phyloP scores from a whole-genome alignment of 2,888 invertebrate genomes.

The Melanchra persicariae region DNA sequence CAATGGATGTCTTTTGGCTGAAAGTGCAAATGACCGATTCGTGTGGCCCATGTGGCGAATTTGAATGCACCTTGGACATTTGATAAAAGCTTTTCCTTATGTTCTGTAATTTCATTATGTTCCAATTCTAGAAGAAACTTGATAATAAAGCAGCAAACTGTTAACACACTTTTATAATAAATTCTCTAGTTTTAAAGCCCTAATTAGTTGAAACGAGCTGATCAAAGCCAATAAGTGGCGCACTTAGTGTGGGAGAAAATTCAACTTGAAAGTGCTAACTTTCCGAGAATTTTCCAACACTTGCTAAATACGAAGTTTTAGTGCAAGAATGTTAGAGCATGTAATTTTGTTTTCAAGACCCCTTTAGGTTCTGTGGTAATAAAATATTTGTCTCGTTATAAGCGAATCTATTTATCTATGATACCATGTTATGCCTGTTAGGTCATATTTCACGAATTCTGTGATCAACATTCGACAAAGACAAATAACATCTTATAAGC shows the following conservation, averaged over 20 bases:
- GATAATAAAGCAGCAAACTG: neutral
- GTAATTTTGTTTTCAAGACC: neutral
- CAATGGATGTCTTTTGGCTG: too few relatives aligned
- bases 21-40: too few relatives aligned
- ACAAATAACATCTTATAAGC: too few relatives aligned
- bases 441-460: too few relatives aligned
- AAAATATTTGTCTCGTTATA: too few relatives aligned
- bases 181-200: conserved; percentile 36
- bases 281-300: conserved; percentile 46
- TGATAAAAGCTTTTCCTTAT: neutral
- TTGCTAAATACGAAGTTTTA: conserved; percentile 29
- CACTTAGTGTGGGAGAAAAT: conserved; percentile 45
- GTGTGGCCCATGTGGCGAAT: neutral
- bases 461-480: too few relatives aligned
- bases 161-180: conserved; percentile 16
- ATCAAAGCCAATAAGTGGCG: conserved; percentile 51
- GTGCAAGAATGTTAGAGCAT: conserved; percentile 5
- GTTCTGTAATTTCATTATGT: too few relatives aligned
- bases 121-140: neutral
- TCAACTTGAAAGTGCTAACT: conserved; percentile 42
- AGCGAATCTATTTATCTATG: too few relatives aligned
- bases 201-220: conserved; percentile 54
- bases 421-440: too few relatives aligned
- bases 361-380: neutral
- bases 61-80: neutral